These are phyloP conservation scores for Macrochelys suwanniensis DNA, from an alignment of 2,797 vertebrate genomes.

Conservation along the genomic window DNA sequence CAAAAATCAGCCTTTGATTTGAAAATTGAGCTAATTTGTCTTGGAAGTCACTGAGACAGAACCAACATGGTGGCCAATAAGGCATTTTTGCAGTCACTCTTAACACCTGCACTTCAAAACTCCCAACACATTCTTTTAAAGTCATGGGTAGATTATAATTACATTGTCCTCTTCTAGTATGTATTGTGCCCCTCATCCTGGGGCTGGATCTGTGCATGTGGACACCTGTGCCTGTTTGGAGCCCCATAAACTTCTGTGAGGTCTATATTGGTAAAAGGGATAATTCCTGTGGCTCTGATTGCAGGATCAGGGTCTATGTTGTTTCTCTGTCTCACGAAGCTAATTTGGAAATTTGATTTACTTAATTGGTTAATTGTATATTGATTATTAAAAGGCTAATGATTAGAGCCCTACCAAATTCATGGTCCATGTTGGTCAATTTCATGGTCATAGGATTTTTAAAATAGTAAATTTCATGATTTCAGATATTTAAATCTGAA, in stretches of 20 bases:
- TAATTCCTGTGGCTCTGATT: not conserved
- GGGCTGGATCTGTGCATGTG: not conserved
- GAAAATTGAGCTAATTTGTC: not conserved
- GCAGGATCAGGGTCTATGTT: not conserved
- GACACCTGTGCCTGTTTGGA: not conserved
- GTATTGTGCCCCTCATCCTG: not conserved
- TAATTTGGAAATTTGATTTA: not conserved
- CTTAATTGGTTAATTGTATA: not conserved
- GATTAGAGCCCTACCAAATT: too few species aligned
- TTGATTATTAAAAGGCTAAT: too few species aligned
- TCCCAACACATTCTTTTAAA: not conserved
- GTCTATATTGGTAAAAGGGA: not conserved
- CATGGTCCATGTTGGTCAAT: too few species aligned
- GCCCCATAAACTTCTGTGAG: not conserved
- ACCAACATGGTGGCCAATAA: accelerated
- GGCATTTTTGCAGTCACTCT: not conserved
- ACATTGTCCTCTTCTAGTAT: not conserved
- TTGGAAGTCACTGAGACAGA: not conserved
- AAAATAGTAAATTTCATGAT: too few species aligned
- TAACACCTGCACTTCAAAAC: not conserved
- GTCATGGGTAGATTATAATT: not conserved
- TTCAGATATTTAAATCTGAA: too few species aligned
- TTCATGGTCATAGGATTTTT: too few species aligned
- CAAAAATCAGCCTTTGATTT: slow-evolving; percentile 33
- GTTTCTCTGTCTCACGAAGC: not conserved